Conservation (phyloP, 2,797 vertebrate species). For the Bradypodion pumilum region DNA sequence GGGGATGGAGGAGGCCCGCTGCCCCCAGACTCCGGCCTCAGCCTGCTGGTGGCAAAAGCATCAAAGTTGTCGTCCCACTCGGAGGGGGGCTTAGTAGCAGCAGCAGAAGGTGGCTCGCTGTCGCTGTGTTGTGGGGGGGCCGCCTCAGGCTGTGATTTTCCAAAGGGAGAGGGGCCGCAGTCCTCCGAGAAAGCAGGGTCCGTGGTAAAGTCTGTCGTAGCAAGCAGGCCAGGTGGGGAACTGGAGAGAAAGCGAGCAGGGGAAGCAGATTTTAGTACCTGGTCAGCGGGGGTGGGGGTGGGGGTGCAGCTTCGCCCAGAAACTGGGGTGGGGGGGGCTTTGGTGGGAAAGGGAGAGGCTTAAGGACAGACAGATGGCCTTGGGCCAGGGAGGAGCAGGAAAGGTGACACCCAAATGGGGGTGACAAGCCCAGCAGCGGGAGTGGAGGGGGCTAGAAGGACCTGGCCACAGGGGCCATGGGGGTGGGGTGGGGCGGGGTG, state of each 20-base stretch:
- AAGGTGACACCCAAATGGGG: conserved; percentile 17
- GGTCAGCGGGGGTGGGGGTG: conserved; percentile 79
- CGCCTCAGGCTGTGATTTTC: conserved; percentile 44
- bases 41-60: conserved; percentile 85
- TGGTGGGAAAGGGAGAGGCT: conserved; percentile 80
- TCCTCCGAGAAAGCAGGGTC: conserved; percentile 68
- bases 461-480: conserved; percentile 74
- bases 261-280: conserved; percentile 86
- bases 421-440: conserved; percentile 66
- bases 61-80: conserved; percentile 89
- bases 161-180: conserved; percentile 70
- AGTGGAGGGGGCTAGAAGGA: conserved; percentile 76
- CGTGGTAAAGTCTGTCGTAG: conserved; percentile 67
- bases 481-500: conserved; percentile 74
- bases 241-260: conserved; percentile 91
- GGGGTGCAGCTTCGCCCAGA: conserved; percentile 27
- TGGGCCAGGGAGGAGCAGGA: conserved; percentile 72
- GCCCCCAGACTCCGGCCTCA: conserved; percentile 71
- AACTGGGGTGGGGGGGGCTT: conserved; percentile 64
- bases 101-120: conserved; percentile 39
- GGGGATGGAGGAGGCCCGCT: conserved; percentile 49
- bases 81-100: conserved; percentile 35
- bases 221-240: conserved; percentile 73
- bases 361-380: conserved; percentile 78
- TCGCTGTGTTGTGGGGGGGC: conserved; percentile 29